Evolutionary conservation across 2,797 vertebrate genomes (phyloP).

Genomic region (Myotis daubentonii): DNA sequence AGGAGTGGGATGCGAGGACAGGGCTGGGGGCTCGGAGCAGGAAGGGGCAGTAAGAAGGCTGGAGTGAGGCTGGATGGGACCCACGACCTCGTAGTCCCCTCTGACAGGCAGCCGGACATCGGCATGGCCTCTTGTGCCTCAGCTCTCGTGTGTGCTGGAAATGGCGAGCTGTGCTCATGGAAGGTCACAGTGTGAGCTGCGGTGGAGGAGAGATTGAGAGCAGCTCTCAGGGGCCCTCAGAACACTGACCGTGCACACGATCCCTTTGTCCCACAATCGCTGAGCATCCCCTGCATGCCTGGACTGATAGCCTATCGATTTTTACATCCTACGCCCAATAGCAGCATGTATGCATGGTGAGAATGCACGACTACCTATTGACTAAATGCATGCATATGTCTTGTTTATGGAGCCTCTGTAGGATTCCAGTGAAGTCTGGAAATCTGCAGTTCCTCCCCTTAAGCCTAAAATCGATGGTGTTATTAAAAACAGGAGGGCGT

Average conservation of each 20-base stretch:
- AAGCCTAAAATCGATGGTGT: neutral
- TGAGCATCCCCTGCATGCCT: neutral
- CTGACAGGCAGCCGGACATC: neutral
- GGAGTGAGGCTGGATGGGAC: neutral
- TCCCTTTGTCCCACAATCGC: neutral
- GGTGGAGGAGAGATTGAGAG: neutral
- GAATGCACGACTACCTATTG: neutral
- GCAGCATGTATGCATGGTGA: neutral
- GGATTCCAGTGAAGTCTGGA: neutral
- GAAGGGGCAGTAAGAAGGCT: neutral
- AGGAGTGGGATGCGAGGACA: neutral
- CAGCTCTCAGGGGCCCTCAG: neutral
- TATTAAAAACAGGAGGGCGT: neutral
- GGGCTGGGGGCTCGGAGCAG: accelerated
- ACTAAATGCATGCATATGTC: neutral
- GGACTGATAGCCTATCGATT: neutral
- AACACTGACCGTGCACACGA: neutral
- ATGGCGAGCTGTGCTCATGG: neutral
- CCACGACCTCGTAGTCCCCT: neutral
- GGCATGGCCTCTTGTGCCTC: neutral
- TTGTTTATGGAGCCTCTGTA: neutral
- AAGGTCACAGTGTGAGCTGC: neutral
- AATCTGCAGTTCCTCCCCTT: neutral
- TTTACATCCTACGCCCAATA: neutral
- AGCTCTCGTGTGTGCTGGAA: neutral